Conservation (phyloP, 2,113 vertebrate genomes). For the Saimiri boliviensis region DNA sequence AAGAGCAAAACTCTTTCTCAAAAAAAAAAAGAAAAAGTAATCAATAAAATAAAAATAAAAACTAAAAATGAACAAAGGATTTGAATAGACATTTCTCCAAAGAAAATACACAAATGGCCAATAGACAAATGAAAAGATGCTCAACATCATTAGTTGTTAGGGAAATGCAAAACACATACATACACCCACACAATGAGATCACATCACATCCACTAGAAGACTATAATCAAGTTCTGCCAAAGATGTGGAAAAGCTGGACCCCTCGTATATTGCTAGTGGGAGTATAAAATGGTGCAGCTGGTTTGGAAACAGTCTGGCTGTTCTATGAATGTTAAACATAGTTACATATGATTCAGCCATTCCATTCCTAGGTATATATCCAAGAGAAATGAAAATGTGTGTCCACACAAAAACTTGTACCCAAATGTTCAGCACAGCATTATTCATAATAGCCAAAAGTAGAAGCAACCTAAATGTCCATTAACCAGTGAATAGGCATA, state of each 20-base stretch:
- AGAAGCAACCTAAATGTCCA: neutral
- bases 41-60: too few relatives aligned
- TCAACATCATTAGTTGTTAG: neutral
- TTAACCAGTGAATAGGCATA: neutral
- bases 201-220: neutral
- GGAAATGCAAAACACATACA: neutral
- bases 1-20: too few relatives aligned
- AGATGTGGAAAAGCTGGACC: too few relatives aligned
- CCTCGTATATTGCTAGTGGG: too few relatives aligned
- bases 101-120: too few relatives aligned
- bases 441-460: neutral
- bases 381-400: neutral
- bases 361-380: neutral
- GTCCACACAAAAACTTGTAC: neutral
- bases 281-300: too few relatives aligned
- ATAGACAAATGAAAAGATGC: too few relatives aligned
- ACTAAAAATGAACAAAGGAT: too few relatives aligned
- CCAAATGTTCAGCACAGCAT: neutral
- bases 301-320: too few relatives aligned
- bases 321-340: neutral
- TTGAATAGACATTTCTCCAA: too few relatives aligned
- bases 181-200: neutral
- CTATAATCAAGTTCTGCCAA: neutral
- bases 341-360: neutral
- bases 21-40: too few relatives aligned